Conservation (phyloP, 2,888 invertebrate species). For the Pammene fasciana region DNA sequence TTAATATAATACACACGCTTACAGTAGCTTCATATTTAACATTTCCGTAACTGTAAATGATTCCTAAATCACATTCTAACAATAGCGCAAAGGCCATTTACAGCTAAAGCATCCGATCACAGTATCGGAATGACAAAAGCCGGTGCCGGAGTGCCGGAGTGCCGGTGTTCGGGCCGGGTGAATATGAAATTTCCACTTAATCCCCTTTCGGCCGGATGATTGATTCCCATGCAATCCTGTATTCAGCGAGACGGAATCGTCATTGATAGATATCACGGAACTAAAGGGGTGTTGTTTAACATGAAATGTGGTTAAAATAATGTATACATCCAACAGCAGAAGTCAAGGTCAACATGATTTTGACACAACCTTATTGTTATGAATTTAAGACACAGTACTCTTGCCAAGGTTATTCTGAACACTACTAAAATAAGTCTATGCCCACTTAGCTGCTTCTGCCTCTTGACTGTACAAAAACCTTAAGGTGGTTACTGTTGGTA, state of each 20-base stretch:
- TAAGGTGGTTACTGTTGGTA: no score
- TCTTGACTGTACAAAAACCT: no score
- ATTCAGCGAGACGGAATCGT: constrained; percentile 42
- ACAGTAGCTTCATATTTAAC: background rate
- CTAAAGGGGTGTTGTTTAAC: constrained; percentile 11
- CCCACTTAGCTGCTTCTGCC: no score
- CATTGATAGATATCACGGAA: constrained; percentile 26
- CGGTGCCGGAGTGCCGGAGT: constrained; percentile 24
- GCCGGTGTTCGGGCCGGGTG: constrained; percentile 26
- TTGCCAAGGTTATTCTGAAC: no score
- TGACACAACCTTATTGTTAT: no score
- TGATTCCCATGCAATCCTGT: constrained; percentile 44
- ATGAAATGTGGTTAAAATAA: constrained; percentile 4
- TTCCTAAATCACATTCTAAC: constrained; percentile 8
- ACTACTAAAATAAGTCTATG: no score
- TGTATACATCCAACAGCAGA: no score
- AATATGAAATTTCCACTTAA: constrained; percentile 42
- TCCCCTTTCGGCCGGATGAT: constrained; percentile 43
- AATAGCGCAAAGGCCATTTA: constrained; percentile 6
- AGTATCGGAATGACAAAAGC: constrained; percentile 39
- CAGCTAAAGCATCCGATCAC: constrained; percentile 27
- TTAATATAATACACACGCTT: background rate
- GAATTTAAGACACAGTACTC: no score
- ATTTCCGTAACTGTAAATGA: constrained; percentile 1
- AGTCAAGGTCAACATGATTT: no score